These are phyloP conservation scores for Copidosoma aretas DNA, from an alignment of 2,888 invertebrate genomes.

Conservation along the genomic window DNA sequence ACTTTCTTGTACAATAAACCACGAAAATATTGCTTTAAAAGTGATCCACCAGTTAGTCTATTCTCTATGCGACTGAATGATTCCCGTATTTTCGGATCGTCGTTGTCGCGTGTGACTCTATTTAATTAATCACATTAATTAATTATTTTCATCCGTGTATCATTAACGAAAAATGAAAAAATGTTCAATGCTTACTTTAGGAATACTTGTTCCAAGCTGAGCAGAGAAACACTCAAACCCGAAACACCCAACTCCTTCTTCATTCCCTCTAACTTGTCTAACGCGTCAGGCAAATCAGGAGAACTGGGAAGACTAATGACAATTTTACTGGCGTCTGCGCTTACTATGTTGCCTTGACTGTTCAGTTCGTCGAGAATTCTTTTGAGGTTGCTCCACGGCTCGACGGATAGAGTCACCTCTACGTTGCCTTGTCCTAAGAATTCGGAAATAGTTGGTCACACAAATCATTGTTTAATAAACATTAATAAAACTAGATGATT, in stretches of 20 bases:
- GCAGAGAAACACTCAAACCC: constrained; percentile 80
- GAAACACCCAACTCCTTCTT: constrained; percentile 69
- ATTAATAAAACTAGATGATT: too few species aligned
- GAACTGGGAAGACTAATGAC: constrained; percentile 66
- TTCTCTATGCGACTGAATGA: constrained; percentile 43
- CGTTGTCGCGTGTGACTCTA: constrained; percentile 40
- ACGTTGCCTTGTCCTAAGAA: constrained; percentile 45
- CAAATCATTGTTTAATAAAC: too few species aligned
- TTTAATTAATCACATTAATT: not conserved
- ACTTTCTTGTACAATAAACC: constrained; percentile 59
- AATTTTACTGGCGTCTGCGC: constrained; percentile 62
- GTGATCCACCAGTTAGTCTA: constrained; percentile 51
- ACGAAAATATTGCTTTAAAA: constrained; percentile 52
- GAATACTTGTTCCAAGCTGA: constrained; percentile 91
- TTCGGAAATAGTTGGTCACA: too few species aligned
- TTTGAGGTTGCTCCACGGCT: constrained; percentile 45
- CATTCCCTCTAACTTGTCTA: constrained; percentile 68
- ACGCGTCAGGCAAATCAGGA: constrained; percentile 67
- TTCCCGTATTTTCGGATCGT: constrained; percentile 46
- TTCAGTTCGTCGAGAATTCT: constrained; percentile 58
- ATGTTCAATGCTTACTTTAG: constrained; percentile 66
- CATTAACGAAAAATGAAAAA: not conserved
- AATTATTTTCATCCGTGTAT: not conserved
- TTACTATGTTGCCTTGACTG: constrained; percentile 57
- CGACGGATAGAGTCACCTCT: constrained; percentile 47